A percentile compares a stretch with the other conserved stretches of the same genome.
These are phyloP conservation scores for Sisyra nigra DNA, from an alignment of 2,888 invertebrate species.

Conservation along the genomic window DNA sequence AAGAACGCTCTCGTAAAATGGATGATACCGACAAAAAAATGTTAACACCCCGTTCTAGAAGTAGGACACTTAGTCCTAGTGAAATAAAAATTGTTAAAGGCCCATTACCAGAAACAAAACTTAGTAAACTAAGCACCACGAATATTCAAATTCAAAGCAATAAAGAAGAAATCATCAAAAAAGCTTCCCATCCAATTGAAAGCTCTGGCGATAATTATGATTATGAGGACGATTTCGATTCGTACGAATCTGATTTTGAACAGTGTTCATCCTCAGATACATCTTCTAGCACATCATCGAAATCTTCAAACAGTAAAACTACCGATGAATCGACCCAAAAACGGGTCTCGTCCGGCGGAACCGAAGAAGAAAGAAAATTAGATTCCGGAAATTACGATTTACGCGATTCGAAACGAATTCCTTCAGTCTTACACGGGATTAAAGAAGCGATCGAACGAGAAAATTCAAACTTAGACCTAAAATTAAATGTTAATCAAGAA, in stretches of 20 bases:
- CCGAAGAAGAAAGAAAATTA: slow-evolving; percentile 34
- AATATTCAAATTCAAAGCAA: too few species aligned
- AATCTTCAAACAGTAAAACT: too few species aligned
- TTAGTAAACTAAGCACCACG: too few species aligned
- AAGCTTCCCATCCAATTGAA: neutral
- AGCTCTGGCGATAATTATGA: slow-evolving; percentile 14
- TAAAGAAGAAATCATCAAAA: neutral
- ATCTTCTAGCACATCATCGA: neutral
- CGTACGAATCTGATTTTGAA: slow-evolving; percentile 40
- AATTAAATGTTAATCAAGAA: slow-evolving; percentile 7
- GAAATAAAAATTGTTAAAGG: slow-evolving; percentile 11
- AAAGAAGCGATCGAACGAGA: slow-evolving; percentile 27
- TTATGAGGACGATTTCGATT: slow-evolving; percentile 39
- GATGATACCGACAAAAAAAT: neutral
- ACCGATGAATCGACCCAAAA: slow-evolving; percentile 10
- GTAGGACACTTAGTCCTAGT: slow-evolving; percentile 12
- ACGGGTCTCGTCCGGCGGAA: slow-evolving; percentile 13
- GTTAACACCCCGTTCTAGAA: slow-evolving; percentile 4
- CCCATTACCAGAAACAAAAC: neutral
- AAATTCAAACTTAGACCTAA: slow-evolving; percentile 20
- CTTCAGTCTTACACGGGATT: slow-evolving; percentile 24
- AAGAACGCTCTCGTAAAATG: slow-evolving; percentile 2
- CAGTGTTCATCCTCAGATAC: slow-evolving; percentile 16
- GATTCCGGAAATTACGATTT: slow-evolving; percentile 44
- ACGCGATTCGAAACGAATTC: slow-evolving; percentile 21